Base-by-base conservation (phyloP, 2,113 vertebrate genomes). In the Prochilodus magdalenae region DNA sequence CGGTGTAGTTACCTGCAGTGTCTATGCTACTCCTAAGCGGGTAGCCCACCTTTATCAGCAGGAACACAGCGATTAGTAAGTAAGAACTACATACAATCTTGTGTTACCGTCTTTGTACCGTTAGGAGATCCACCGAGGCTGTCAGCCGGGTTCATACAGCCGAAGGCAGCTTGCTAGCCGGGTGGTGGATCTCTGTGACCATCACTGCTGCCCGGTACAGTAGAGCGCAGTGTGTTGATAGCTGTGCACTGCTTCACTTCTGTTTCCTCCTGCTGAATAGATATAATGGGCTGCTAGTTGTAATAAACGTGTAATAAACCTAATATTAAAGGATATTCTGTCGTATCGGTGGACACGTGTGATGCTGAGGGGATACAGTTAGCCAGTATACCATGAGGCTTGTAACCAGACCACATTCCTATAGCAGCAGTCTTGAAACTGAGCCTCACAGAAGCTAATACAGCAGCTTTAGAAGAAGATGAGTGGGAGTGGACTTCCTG, bases 61-160 rank as follows among this genome's bases (percentile, higher is more conserved):
- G 59, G 59, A 11, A 47, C 55, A 15, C 74, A 53, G n/a, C 75
- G 74, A 69, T 16, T 14, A 74, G 85, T 86, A 70, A 86, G 85
- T 86, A 75, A 60, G 5, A 55, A 15, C 40, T 75, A 16, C 20
- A 24, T 59, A n/a, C 33, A 60, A 24, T 15, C 33, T 62, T 62
- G 12, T 24, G 14, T 22, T 44, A 30, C 33, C 27, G 18, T 57
- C 47, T 29, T 74, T 22, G 36, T 5, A 57, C 16, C 0, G 29
- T 49, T 0, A 29, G 15, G 18, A n/a, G 14, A 14, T n/a, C 5
- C 36, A n/a, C 66, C 26, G 12, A n/a, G 13, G 8, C 36, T 22
- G 22, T 26, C 26, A 60, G 18, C 33, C 30, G 11, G 5, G 15
- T 22, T 12, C 18, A 22, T 6, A 36, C 0, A 33, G 27, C 60